Evolutionary conservation across 2,113 vertebrate genomes (phyloP).

Genomic region (Percopsis transmontana): DNA sequence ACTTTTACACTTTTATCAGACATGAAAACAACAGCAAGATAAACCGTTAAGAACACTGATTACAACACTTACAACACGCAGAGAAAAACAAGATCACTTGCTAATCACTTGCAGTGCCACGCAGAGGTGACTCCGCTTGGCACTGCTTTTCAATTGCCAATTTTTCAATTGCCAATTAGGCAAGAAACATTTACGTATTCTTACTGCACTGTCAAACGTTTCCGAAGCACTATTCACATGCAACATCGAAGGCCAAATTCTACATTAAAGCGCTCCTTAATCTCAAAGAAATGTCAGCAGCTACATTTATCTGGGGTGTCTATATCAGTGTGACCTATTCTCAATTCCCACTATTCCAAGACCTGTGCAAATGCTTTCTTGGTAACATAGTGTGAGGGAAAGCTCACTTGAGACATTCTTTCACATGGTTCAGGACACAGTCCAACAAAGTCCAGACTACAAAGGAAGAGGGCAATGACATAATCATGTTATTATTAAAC

Average conservation of each 20-base stretch:
- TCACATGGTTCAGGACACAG: background rate
- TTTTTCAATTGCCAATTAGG: no score
- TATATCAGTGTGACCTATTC: slow-evolving; percentile 12
- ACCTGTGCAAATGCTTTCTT: background rate
- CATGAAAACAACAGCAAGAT: slow-evolving; percentile 23
- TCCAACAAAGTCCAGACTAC: background rate
- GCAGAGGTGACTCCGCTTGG: background rate
- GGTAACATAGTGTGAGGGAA: background rate
- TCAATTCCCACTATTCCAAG: background rate
- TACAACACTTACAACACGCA: background rate
- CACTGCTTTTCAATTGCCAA: background rate
- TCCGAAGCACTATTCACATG: no score
- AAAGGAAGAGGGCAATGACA: slow-evolving; percentile 1
- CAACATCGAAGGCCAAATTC: background rate
- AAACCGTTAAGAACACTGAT: slow-evolving; percentile 15
- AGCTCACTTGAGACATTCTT: background rate
- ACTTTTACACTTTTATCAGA: no score
- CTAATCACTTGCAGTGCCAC: background rate
- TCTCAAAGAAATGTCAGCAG: slow-evolving; percentile 14
- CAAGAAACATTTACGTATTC: no score
- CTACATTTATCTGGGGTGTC: slow-evolving; percentile 20
- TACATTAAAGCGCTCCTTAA: slow-evolving; percentile 7
- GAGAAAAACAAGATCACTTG: background rate
- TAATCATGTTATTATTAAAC: slow-evolving; percentile 20
- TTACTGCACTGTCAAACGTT: no score